Evolutionary conservation across 2,113 vertebrate species (phyloP).

Genomic region (Hypomesus transpacificus): DNA sequence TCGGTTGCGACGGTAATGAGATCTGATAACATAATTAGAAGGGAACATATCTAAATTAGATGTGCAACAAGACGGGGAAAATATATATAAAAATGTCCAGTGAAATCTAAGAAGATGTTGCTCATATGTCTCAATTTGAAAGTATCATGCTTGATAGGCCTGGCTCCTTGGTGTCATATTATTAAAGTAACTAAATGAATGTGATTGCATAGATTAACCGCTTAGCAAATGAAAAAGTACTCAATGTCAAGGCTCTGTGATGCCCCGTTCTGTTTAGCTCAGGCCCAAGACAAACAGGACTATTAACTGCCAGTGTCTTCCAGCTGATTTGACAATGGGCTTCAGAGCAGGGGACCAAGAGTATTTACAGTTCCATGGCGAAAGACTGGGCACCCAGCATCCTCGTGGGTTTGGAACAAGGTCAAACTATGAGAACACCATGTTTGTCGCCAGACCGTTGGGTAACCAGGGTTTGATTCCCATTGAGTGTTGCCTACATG

Average conservation of each 20-base stretch:
- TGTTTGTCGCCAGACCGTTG: neutral
- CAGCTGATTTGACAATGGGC: too few species aligned
- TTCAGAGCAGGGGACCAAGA: too few species aligned
- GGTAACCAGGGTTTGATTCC: neutral
- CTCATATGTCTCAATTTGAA: constrained; percentile 25
- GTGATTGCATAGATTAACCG: constrained; percentile 36
- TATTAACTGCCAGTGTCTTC: too few species aligned
- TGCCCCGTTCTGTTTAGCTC: too few species aligned
- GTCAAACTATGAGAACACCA: too few species aligned
- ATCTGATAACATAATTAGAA: constrained; percentile 58
- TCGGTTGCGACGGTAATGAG: constrained; percentile 30
- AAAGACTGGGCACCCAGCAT: too few species aligned
- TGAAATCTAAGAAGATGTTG: neutral
- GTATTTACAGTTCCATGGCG: too few species aligned
- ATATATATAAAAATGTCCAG: constrained; percentile 10
- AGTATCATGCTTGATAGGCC: constrained; percentile 29
- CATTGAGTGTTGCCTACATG: too few species aligned
- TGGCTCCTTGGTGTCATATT: constrained; percentile 24
- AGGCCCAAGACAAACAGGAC: too few species aligned
- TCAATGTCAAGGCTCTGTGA: neutral
- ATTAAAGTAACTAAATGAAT: constrained; percentile 13
- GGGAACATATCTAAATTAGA: constrained; percentile 45
- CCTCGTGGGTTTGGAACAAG: too few species aligned
- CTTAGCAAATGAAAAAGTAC: neutral
- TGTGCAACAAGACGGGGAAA: constrained; percentile 42